Evolutionary conservation across 2,113 vertebrate species (phyloP), one percentile per base, ranked within the genome.

Genomic region (Saccopteryx bilineata): DNA sequence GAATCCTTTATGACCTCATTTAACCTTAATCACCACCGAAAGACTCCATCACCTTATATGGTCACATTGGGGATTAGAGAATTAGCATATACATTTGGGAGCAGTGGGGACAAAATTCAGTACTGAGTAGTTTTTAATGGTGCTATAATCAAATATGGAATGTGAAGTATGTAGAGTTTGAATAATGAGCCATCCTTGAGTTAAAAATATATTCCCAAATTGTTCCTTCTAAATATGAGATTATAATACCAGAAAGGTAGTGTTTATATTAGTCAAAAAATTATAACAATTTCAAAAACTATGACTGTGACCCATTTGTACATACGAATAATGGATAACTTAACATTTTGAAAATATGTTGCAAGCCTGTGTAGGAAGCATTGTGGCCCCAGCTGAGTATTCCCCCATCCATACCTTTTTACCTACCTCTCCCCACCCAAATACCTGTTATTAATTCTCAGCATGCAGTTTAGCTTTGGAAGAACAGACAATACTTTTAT

Each of bases 311-410:
- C 75, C 58, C 91, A 94, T 83, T 94, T 96, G 65, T 94, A 54
- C 58, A 69, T 60, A 87, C 66, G 58, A 21, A 81, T 93, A 80
- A 94, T 71, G 87, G 90, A 89, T 93, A 88, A 17, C 56, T 94
- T 86, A 93, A 93, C 69, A 82, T 93, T 95, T 95, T 83, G 63
- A 66, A 95, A 91, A 69, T 76, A 66, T 52, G 88, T 85, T 75
- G 10, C 33, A 65, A 93, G 31, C n/a, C 61, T 83, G n/a, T 63
- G 28, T 72, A 71, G 65, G 84, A 87, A 96, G 39, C 31, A 33
- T 26, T 89, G 33, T 60, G 54, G 87, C 94, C 46, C 80, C 52
- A 69, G 72, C n/a, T 21, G 76, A 68, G 7, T 66, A 23, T 52
- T 2, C 21, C n/a, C 23, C 14, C 8, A 6, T 72, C 50, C 5